phyloP scores from a whole-genome alignment of 2,888 invertebrate species.

The Hecatera dysodea region DNA sequence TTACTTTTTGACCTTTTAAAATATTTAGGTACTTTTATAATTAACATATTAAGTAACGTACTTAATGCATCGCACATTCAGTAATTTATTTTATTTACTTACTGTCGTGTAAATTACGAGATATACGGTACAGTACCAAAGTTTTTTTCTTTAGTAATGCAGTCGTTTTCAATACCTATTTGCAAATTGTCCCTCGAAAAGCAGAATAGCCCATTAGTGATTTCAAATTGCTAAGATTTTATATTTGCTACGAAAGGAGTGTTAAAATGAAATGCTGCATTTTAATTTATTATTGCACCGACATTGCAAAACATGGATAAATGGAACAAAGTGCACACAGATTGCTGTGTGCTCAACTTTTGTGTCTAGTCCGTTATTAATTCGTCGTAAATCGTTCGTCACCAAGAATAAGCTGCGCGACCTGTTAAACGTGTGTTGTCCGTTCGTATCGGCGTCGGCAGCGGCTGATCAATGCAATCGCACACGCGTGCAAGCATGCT shows the following conservation, averaged over 20 bases:
- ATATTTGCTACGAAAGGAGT: not conserved
- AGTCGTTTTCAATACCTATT: not conserved
- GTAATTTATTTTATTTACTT: too few relatives aligned
- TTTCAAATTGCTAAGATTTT: slow-evolving; percentile 11
- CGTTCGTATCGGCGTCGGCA: not conserved
- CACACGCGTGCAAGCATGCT: slow-evolving; percentile 8
- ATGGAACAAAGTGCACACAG: not conserved
- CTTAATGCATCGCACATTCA: too few relatives aligned
- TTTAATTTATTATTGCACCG: not conserved
- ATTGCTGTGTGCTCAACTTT: not conserved
- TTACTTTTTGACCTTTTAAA: not conserved
- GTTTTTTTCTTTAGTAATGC: too few relatives aligned
- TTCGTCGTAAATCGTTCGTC: not conserved
- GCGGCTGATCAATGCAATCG: slow-evolving; percentile 14
- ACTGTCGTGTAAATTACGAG: too few relatives aligned
- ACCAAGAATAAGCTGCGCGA: not conserved
- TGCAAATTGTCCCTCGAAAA: not conserved
- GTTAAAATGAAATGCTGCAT: not conserved
- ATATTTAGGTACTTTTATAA: too few relatives aligned
- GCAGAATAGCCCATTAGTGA: not conserved
- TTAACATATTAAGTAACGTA: too few relatives aligned
- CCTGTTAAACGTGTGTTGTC: not conserved
- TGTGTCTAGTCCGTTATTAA: not conserved
- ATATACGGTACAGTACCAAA: too few relatives aligned
- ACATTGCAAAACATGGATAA: not conserved